Conservation (phyloP, 2,888 invertebrate genomes). For the Drosophila macrospina region DNA sequence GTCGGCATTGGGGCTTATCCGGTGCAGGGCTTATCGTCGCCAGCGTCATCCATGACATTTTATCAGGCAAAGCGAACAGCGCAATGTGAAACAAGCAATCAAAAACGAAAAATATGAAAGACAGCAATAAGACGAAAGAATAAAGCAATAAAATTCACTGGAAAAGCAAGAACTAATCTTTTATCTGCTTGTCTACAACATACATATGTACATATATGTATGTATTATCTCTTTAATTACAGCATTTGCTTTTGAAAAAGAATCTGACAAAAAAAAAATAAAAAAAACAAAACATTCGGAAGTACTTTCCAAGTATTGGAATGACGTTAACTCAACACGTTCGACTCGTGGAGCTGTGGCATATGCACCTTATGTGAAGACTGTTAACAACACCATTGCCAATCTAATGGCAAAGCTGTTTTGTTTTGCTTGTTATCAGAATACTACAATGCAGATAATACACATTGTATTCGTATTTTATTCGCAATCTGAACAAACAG, state of each 20-base stretch:
- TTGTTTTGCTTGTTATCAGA: slow-evolving; percentile 23
- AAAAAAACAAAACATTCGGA: background rate
- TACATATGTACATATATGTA: too few species aligned
- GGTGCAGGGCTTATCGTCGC: slow-evolving; percentile 54
- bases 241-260: background rate
- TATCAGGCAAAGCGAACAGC: slow-evolving; percentile 29
- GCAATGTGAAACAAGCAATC: slow-evolving; percentile 42
- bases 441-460: slow-evolving; percentile 29
- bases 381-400: slow-evolving; percentile 6
- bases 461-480: slow-evolving; percentile 24
- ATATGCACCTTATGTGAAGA: background rate
- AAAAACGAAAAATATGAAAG: slow-evolving; percentile 6
- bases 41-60: slow-evolving; percentile 50
- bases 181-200: slow-evolving; percentile 1
- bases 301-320: slow-evolving; percentile 4
- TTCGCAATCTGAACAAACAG: slow-evolving; percentile 29
- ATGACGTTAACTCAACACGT: background rate
- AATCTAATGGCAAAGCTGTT: slow-evolving; percentile 26
- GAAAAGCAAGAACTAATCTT: background rate
- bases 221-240: slow-evolving; percentile 3
- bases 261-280: background rate
- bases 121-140: slow-evolving; percentile 2
- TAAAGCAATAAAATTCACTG: slow-evolving; percentile 13
- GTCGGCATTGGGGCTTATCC: slow-evolving; percentile 42
- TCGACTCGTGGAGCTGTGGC: background rate